Base-by-base conservation (phyloP, 2,888 invertebrate genomes). In the Perizoma affinitatum region DNA sequence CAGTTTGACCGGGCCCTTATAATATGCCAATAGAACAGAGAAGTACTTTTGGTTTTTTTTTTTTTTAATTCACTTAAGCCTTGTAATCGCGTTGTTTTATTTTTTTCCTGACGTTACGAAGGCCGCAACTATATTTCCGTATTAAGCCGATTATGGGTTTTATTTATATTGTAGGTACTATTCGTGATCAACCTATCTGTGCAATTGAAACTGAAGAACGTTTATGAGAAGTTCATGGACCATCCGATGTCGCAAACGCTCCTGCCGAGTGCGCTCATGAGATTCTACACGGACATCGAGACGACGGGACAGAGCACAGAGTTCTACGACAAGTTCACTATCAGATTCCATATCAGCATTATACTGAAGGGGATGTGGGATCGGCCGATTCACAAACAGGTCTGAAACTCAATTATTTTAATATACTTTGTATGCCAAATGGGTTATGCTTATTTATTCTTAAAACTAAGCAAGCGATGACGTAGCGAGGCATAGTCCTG, bases 301-400 rank as follows among this genome's bases (percentile, higher is more conserved):
- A 97, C 97, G 8, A 99, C 99, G 7, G 99, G 99, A 7, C 97
- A 98, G 72, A 98, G 97, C 87, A 98, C 98, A 41, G 99, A 99
- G 91, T 99, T 99, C 91, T 99, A 99, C 81, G 99, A 99, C 90
- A 99, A 99, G 91, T 99, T 99, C 88, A 98, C 98, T 8, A 99
- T 99, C 75, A 95, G 99, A 84, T 98, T 98, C 93, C 98, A 99
- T 84, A 98, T 99, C 84, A 98, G 98, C 87, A 95, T 99, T 80
- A 98, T 99, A 77, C 94, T 99, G 73, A 98, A 98, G 88, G 96
- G 96, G 53, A 96, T 99, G 96, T 99, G 99, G 99, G 96, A 96
- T 62, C 96, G 97, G 77, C 96, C 97, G 9, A 94, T 96, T 47
- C 99, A 99, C 72, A 93, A 93, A 81, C 92, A 89, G 82, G 92